Evolutionary conservation across 1,140 invertebrate genomes (phyloP).

Genomic region (Psix sp.): DNA sequence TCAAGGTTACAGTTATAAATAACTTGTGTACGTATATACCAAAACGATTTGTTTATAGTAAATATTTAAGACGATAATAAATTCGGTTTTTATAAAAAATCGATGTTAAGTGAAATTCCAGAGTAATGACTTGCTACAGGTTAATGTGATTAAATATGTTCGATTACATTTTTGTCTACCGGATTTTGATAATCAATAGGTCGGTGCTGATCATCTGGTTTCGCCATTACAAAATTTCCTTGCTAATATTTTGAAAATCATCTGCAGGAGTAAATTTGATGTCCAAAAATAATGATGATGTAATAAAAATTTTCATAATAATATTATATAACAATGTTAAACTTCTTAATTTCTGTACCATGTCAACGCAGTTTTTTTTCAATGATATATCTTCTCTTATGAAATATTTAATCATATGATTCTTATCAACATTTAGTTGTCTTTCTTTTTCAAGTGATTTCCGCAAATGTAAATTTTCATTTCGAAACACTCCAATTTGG

Average conservation of each 20-base stretch:
- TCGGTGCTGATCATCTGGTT: slow-evolving; percentile 3
- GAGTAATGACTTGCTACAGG: no score
- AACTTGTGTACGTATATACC: not conserved
- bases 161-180: slow-evolving; percentile 16
- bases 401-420: slow-evolving; percentile 13
- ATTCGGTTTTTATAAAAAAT: no score
- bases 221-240: slow-evolving; percentile 6
- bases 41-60: not conserved
- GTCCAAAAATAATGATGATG: not conserved
- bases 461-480: slow-evolving; percentile 19
- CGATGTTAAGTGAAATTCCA: no score
- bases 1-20: no score
- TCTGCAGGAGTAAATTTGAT: slow-evolving; percentile 7
- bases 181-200: slow-evolving; percentile 16
- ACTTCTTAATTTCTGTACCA: slow-evolving; percentile 14
- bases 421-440: slow-evolving; percentile 15
- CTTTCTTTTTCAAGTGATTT: slow-evolving; percentile 14
- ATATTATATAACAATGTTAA: not conserved
- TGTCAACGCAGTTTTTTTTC: slow-evolving; percentile 4
- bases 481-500: slow-evolving; percentile 11
- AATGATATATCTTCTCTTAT: slow-evolving; percentile 15
- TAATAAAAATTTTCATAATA: slow-evolving; percentile 10
- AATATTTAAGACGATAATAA: no score
- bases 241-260: slow-evolving; percentile 18
- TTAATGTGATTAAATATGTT: no score